Base-by-base conservation (phyloP, 2,797 vertebrate species). In the Fistularia commersonii region DNA sequence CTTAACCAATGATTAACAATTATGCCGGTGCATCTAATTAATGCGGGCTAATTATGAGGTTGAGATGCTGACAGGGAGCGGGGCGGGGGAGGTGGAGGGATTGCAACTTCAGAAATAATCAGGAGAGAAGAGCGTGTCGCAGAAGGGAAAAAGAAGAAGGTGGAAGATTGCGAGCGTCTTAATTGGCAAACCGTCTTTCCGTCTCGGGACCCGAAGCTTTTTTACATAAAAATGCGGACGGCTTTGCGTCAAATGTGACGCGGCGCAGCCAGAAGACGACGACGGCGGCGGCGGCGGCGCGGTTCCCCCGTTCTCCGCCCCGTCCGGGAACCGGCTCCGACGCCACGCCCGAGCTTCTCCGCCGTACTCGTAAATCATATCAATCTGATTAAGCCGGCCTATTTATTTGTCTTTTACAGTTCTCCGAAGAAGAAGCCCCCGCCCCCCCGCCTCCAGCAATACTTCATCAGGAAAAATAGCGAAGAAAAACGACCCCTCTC, bases 1-100 rank as follows among this genome's bases (percentile, higher is more conserved):
- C 77, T 76, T 77, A 90, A 89, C 83, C 82, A 80, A 84, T 89
- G 85, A 89, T 91, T 90, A 90, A 87, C 87, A 89, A 90, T 91
- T 91, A 90, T 78, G 81, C 83, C 83, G 87, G 83, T 84, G 87
- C 88, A 82, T 90, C 85, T 90, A 87, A 89, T 89, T 89, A 89
- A 81, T 85, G 84, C 81, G 6, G 72, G 72, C 77, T 89, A 91
- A 91, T 90, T 88, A 90, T 81, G 84, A 85, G 85, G 80, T 84
- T 87, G 83, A 88, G 82, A 83, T 73, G 83, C 81, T 89, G 84
- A 86, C 74, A 83, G 79, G 56, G 79, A 82, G 75, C 6, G 48
- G 65, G 66, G 35, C 53, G 46, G 15, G 50, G 72, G 69, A 52
- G 9, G 23, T 2, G 40, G 51, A 68, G 41, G 66, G 74, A 81